Percentiles rank a stretch among this genome's conserved stretches.
phyloP scores from a whole-genome alignment of 1,140 invertebrate genomes.

The Potamilus streckersoni region DNA sequence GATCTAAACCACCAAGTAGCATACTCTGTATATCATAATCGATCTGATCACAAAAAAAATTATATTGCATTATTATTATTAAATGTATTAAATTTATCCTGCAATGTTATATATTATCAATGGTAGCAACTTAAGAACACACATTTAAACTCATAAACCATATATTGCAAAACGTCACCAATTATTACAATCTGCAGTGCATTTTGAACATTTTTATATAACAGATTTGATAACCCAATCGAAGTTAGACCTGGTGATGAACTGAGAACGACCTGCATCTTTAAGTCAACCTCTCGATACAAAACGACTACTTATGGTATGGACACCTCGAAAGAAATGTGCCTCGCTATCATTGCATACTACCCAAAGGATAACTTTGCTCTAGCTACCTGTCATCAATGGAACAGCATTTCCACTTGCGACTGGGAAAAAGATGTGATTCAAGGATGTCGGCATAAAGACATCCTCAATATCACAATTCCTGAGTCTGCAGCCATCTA shows the following conservation, averaged over 20 bases:
- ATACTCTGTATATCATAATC: no score
- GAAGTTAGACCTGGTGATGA: no score
- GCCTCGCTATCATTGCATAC: slow-evolving; percentile 43
- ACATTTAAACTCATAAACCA: background rate
- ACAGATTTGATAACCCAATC: slow-evolving; percentile 1
- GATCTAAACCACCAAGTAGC: no score
- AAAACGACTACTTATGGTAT: slow-evolving; percentile 38
- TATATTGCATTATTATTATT: background rate
- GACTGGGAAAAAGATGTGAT: background rate
- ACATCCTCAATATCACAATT: slow-evolving; percentile 4
- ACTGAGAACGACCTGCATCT: slow-evolving; percentile 29
- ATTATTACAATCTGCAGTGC: background rate
- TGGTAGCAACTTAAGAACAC: no score
- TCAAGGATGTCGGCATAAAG: slow-evolving; percentile 6
- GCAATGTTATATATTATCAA: background rate
- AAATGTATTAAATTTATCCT: background rate
- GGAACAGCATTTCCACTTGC: slow-evolving; percentile 6
- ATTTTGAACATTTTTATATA: slow-evolving; percentile 20
- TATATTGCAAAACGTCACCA: background rate
- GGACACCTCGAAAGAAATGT: slow-evolving; percentile 49
- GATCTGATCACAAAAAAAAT: no score
- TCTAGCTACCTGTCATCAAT: slow-evolving; percentile 16
- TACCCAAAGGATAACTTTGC: slow-evolving; percentile 29
- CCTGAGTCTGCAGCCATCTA: slow-evolving; percentile 5
- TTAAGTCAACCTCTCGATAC: slow-evolving; percentile 24